Percentiles rank a stretch among this genome's conserved stretches.
phyloP scores from a whole-genome alignment of 2,888 invertebrate genomes.

The Pocota personata region DNA sequence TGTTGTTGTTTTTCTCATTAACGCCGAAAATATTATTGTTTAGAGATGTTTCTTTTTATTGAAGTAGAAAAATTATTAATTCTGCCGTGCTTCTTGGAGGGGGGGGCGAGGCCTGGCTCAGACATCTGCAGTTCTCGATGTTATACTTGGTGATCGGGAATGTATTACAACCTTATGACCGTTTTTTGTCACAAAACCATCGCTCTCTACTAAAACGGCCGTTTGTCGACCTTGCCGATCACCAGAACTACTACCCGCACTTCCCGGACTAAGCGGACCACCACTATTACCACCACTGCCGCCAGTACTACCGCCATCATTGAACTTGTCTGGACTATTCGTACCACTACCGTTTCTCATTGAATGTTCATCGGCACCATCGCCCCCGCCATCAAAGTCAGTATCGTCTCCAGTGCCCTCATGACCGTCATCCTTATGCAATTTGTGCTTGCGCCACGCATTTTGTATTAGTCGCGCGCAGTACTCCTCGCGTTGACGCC shows the following conservation, averaged over 20 bases:
- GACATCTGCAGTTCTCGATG: conserved; percentile 92
- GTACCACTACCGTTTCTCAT: conserved; percentile 62
- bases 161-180: conserved; percentile 95
- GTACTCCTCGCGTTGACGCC: conserved; percentile 98
- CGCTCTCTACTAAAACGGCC: conserved; percentile 93
- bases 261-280: conserved; percentile 77
- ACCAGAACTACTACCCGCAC: conserved; percentile 78
- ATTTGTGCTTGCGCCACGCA: conserved; percentile 95
- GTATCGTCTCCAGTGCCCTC: conserved; percentile 85
- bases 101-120: conserved; percentile 91
- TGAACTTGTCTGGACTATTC: conserved; percentile 76
- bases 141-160: conserved; percentile 92
- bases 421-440: conserved; percentile 85
- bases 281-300: conserved; percentile 72
- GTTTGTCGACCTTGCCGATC: conserved; percentile 86
- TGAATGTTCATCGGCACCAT: conserved; percentile 82
- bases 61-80: conserved; percentile 78
- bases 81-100: conserved; percentile 85
- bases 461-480: conserved; percentile 97
- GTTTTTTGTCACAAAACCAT: conserved; percentile 92
- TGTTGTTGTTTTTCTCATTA: conserved; percentile 61
- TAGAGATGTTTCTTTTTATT: conserved; percentile 76
- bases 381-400: conserved; percentile 83
- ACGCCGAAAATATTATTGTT: conserved; percentile 64
- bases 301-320: conserved; percentile 71